Evolutionary conservation across 2,113 vertebrate genomes (phyloP).

Genomic region (Hypocryptadius cinnamomeus): DNA sequence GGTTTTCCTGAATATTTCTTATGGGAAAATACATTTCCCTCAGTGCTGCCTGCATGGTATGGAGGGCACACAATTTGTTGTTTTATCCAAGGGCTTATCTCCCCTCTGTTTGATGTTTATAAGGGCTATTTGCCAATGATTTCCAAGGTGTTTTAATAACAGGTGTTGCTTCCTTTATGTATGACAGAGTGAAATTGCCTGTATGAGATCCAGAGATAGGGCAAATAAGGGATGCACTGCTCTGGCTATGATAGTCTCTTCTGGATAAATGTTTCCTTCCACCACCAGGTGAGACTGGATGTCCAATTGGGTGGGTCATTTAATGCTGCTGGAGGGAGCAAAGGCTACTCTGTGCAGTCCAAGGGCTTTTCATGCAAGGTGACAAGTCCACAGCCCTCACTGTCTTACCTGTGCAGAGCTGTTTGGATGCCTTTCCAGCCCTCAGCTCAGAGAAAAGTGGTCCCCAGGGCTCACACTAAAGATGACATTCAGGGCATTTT

Average conservation of each 20-base stretch:
- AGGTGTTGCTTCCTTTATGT: background rate
- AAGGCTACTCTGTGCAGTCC: background rate
- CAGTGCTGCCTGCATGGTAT: background rate
- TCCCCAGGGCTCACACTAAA: background rate
- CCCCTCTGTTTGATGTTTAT: background rate
- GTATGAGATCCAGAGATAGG: background rate
- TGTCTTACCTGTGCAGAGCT: background rate
- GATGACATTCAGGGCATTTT: background rate
- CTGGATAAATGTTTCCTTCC: background rate
- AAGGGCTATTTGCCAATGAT: background rate
- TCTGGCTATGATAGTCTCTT: background rate
- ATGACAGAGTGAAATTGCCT: background rate
- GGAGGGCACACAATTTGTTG: background rate
- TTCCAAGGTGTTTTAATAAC: background rate
- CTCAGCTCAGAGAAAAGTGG: fast-evolving
- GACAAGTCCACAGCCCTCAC: background rate
- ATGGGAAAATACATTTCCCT: background rate
- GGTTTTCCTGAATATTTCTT: background rate
- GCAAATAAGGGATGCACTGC: background rate
- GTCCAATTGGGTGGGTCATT: background rate
- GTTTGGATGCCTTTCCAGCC: background rate
- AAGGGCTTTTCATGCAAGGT: background rate
- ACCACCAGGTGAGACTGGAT: background rate
- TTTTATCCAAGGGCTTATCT: background rate
- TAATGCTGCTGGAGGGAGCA: background rate